These are phyloP conservation scores for Graptemys geographica DNA, from an alignment of 2,797 vertebrate genomes.

Conservation along the genomic window DNA sequence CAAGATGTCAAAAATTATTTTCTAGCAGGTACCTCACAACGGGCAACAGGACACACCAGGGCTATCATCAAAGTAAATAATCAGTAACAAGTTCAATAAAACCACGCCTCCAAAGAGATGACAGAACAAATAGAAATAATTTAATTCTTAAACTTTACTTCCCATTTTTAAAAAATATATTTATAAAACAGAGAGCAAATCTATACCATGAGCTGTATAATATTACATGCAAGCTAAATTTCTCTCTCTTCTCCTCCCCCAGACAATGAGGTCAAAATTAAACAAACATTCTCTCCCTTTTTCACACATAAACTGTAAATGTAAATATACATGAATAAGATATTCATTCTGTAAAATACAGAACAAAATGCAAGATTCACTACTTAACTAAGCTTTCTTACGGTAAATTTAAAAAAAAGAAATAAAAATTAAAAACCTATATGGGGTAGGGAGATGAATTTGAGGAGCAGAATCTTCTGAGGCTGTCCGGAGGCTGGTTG, in stretches of 20 bases:
- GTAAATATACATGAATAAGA: not conserved
- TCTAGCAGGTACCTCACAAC: not conserved
- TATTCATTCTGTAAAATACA: not conserved
- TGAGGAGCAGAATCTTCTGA: not conserved
- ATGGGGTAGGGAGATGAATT: not conserved
- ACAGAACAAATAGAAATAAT: not conserved
- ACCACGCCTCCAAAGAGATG: not conserved
- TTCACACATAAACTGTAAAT: not conserved
- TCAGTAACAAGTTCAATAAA: not conserved
- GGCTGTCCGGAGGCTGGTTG: not conserved
- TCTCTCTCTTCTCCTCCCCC: not conserved
- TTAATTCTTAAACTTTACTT: not conserved
- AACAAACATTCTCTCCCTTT: not conserved
- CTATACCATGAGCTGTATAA: not conserved
- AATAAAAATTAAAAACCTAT: not conserved
- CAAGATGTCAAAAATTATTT: not conserved
- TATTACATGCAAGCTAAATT: not conserved
- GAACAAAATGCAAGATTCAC: not conserved
- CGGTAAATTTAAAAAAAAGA: not conserved
- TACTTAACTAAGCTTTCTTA: not conserved
- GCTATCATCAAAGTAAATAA: not conserved
- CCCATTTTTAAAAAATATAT: not conserved
- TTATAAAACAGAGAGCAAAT: not conserved
- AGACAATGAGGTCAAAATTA: not conserved
- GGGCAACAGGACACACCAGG: rapidly evolving